Evolutionary conservation across 2,888 invertebrate genomes (phyloP).

Genomic region (Lysandra coridon): DNA sequence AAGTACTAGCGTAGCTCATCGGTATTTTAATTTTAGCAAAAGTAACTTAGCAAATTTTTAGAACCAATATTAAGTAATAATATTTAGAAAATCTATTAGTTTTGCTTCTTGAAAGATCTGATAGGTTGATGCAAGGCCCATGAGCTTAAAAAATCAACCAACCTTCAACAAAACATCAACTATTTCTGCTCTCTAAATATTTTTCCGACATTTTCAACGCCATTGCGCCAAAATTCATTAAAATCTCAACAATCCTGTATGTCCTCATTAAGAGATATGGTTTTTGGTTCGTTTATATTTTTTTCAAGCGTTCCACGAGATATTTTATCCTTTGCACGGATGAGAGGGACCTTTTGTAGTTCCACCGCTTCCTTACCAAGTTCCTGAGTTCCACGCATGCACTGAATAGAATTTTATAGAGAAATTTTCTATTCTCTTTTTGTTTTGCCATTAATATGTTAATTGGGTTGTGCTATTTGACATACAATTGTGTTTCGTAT

Average conservation of each 20-base stretch:
- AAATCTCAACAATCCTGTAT: slow-evolving; percentile 19
- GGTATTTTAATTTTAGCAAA: no score
- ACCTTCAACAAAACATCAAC: not conserved
- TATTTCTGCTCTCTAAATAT: not conserved
- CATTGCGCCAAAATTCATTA: slow-evolving; percentile 10
- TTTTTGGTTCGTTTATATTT: not conserved
- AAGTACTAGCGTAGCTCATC: no score
- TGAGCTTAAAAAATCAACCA: not conserved
- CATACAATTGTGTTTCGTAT: not conserved
- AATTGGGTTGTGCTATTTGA: slow-evolving; percentile 15
- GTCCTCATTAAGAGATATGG: slow-evolving; percentile 19
- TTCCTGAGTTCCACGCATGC: slow-evolving; percentile 24
- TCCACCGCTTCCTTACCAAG: not conserved
- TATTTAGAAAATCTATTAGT: no score
- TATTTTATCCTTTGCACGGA: slow-evolving; percentile 30
- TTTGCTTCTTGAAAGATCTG: no score
- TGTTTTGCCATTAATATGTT: slow-evolving; percentile 25
- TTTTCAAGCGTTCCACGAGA: slow-evolving; percentile 21
- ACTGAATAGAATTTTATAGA: slow-evolving; percentile 26
- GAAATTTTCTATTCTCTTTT: not conserved
- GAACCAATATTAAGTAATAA: no score
- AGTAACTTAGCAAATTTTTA: no score
- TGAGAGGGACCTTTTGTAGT: slow-evolving; percentile 28
- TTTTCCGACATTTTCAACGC: not conserved
- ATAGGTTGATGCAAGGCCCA: not conserved